Conservation (phyloP, 53 echinoderm and acorn worm genomes). For the Echinarachnius parma region DNA sequence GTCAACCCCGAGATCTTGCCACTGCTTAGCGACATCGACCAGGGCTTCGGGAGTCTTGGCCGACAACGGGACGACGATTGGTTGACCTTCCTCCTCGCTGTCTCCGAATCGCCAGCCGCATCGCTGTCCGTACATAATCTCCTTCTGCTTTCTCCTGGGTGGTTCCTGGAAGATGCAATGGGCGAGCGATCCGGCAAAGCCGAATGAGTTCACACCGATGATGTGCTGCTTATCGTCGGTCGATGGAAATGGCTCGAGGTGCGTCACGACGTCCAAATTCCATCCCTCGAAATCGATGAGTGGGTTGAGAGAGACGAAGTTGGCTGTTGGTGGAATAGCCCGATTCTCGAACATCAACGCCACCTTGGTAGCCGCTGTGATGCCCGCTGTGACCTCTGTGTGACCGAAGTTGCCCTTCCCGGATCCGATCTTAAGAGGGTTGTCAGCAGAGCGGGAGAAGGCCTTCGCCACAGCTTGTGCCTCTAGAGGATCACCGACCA, state of each 20-base stretch:
- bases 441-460: constrained; percentile 52
- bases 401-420: constrained; percentile 97
- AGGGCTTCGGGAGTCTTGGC: constrained; percentile 78
- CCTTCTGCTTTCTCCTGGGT: constrained; percentile 28
- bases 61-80: constrained; percentile 68
- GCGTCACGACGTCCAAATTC: constrained; percentile 72
- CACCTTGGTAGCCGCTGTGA: constrained; percentile 85
- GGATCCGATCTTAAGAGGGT: constrained; percentile 84
- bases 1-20: constrained; percentile 57
- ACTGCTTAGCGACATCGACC: constrained; percentile 62
- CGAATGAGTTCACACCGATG: constrained; percentile 90
- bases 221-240: constrained; percentile 45
- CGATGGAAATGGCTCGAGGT: constrained; percentile 50
- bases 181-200: constrained; percentile 91
- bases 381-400: constrained; percentile 85
- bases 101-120: constrained; percentile 79
- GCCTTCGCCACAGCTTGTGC: constrained; percentile 80
- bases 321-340: constrained; percentile 81
- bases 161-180: constrained; percentile 85
- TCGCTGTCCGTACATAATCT: neutral
- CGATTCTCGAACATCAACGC: constrained; percentile 88
- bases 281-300: constrained; percentile 69
- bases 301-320: constrained; percentile 79
- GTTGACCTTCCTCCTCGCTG: constrained; percentile 52
- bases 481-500: constrained; percentile 95